Evolutionary conservation across 2,113 vertebrate genomes (phyloP).

Genomic region (Helogale parvula): DNA sequence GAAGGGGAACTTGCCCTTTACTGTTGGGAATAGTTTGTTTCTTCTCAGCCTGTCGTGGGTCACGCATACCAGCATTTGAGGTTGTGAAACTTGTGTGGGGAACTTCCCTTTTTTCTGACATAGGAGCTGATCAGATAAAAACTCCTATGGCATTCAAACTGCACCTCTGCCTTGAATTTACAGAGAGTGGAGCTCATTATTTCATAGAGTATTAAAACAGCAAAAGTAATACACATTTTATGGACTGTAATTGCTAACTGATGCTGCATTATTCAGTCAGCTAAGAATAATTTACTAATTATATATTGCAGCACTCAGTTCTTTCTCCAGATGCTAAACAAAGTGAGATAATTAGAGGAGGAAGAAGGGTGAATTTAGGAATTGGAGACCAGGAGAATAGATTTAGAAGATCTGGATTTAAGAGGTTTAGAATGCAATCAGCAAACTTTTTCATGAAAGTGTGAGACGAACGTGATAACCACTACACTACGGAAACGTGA

Average conservation of each 20-base stretch:
- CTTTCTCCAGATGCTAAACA: conserved; percentile 70
- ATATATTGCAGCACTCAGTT: conserved; percentile 21
- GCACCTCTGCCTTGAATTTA: background rate
- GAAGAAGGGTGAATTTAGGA: conserved; percentile 46
- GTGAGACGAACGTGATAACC: too few relatives aligned
- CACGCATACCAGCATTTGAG: background rate
- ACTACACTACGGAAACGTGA: too few relatives aligned
- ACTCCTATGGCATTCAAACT: background rate
- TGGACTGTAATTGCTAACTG: conserved; percentile 63
- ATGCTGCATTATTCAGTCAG: conserved; percentile 39
- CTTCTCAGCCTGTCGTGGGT: background rate
- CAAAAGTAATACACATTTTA: conserved; percentile 39
- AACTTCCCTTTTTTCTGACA: conserved; percentile 25
- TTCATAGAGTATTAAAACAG: conserved; percentile 49
- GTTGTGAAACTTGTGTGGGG: conserved; percentile 63
- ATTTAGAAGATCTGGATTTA: conserved; percentile 17
- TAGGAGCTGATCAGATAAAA: conserved; percentile 46
- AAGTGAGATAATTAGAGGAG: conserved; percentile 60
- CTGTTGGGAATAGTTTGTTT: conserved; percentile 17
- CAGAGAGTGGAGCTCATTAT: background rate
- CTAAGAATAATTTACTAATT: conserved; percentile 74
- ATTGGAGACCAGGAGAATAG: conserved; percentile 23
- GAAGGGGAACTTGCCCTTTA: conserved; percentile 14
- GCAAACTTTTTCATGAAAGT: background rate
- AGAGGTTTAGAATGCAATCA: conserved; percentile 32